phyloP scores from a whole-genome alignment of 2,113 vertebrate species.

The Siniperca chuatsi region DNA sequence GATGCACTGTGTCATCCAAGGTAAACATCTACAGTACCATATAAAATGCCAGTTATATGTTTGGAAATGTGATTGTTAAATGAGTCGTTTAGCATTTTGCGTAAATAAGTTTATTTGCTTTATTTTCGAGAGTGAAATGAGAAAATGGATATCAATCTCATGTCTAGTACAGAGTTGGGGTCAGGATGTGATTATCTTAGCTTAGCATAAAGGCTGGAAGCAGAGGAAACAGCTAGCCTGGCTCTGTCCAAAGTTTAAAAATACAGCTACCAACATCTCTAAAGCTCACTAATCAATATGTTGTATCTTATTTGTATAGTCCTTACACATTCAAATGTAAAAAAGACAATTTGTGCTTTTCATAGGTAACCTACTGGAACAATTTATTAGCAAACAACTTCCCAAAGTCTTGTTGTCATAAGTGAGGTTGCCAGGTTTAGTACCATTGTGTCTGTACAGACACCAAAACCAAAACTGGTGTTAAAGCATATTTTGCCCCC shows the following conservation, averaged over 20 bases:
- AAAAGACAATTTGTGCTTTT: neutral
- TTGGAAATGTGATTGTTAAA: neutral
- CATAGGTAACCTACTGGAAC: neutral
- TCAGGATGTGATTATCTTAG: neutral
- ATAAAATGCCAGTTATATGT: neutral
- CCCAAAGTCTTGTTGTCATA: neutral
- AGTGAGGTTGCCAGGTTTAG: neutral
- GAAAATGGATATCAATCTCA: neutral
- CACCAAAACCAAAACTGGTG: neutral
- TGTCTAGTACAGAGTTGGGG: neutral
- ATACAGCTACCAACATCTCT: neutral
- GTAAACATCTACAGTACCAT: too few relatives aligned
- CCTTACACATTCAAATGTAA: neutral
- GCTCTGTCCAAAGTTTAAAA: too few relatives aligned
- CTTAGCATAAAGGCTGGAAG: neutral
- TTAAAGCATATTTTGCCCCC: too few relatives aligned
- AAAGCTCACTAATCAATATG: too few relatives aligned
- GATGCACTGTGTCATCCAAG: too few relatives aligned
- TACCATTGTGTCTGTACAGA: neutral
- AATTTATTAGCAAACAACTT: neutral
- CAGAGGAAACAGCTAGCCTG: too few relatives aligned
- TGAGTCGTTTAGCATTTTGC: neutral
- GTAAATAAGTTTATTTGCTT: neutral
- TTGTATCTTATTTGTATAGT: too few relatives aligned
- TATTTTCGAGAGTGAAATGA: neutral